A percentile compares a stretch with the other conserved stretches of the same genome.
These are phyloP conservation scores for Brenthis hecate DNA, from an alignment of 2,888 invertebrate genomes.

Conservation along the genomic window DNA sequence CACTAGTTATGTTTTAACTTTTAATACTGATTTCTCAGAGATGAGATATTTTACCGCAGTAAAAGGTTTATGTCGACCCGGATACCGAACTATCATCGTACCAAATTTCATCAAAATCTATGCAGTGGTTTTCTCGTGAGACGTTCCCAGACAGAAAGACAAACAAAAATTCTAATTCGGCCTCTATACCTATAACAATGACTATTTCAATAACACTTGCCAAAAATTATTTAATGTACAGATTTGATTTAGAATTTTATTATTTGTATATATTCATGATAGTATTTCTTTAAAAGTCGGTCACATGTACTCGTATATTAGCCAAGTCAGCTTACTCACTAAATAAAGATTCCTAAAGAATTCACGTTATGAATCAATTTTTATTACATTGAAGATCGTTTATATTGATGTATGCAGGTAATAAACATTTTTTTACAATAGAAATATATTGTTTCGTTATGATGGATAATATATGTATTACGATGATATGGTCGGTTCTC, in stretches of 20 bases:
- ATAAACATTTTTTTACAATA: neutral
- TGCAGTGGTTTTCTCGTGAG: too few species aligned
- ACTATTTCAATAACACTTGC: neutral
- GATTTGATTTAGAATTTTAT: too few species aligned
- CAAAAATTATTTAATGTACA: too few species aligned
- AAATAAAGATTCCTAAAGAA: conserved; percentile 7
- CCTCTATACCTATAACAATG: neutral
- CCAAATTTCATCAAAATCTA: too few species aligned
- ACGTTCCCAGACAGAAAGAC: neutral
- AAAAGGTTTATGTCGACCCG: too few species aligned
- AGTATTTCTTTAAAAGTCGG: neutral
- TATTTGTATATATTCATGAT: neutral
- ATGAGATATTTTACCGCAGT: too few species aligned
- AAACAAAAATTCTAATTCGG: too few species aligned
- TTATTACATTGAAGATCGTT: conserved; percentile 3
- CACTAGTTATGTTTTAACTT: too few species aligned
- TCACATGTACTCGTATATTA: neutral
- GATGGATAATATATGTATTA: neutral
- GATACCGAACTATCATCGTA: too few species aligned
- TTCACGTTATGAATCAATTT: conserved; percentile 8
- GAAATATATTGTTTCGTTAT: neutral
- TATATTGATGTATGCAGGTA: conserved; percentile 18
- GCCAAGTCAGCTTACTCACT: neutral
- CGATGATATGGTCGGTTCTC: too few species aligned
- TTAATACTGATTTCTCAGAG: too few species aligned